Evolutionary conservation across 2,113 vertebrate species (phyloP).

Genomic region (Urocolius indicus): DNA sequence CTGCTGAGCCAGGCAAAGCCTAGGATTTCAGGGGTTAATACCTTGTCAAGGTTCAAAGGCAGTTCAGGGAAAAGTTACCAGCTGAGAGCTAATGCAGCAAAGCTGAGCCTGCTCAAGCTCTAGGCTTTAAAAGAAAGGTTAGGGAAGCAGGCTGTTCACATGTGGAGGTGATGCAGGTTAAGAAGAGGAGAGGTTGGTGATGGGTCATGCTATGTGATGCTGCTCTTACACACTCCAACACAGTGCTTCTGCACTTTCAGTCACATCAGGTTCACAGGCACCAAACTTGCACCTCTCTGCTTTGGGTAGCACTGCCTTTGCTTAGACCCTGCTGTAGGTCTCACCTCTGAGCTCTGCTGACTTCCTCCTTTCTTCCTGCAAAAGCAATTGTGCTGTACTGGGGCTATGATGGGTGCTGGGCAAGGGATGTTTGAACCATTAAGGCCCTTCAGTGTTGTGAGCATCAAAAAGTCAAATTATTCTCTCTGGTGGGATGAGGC

Average conservation of each 20-base stretch:
- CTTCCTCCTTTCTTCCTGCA: not conserved
- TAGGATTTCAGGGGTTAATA: not conserved
- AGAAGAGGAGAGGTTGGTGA: not conserved
- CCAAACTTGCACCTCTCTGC: not conserved
- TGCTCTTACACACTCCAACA: not conserved
- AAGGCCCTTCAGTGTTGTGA: not conserved
- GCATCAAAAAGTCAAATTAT: not conserved
- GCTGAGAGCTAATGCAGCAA: not conserved
- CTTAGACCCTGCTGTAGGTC: not conserved
- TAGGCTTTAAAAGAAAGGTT: not conserved
- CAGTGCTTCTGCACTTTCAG: not conserved
- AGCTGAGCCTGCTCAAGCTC: not conserved
- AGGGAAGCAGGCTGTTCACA: not conserved
- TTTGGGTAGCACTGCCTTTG: not conserved
- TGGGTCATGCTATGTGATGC: rapidly evolving
- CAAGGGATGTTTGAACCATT: rapidly evolving
- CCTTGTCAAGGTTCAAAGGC: not conserved
- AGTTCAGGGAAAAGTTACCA: not conserved
- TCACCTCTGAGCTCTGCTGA: not conserved
- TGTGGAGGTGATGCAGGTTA: not conserved
- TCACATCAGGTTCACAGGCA: not conserved
- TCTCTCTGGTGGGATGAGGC: not conserved
- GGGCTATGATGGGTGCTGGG: not conserved
- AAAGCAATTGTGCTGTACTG: not conserved
- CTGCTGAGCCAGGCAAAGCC: not conserved